These are phyloP conservation scores for Sakesphorus luctuosus DNA, from an alignment of 2,113 vertebrate species.

Conservation along the genomic window DNA sequence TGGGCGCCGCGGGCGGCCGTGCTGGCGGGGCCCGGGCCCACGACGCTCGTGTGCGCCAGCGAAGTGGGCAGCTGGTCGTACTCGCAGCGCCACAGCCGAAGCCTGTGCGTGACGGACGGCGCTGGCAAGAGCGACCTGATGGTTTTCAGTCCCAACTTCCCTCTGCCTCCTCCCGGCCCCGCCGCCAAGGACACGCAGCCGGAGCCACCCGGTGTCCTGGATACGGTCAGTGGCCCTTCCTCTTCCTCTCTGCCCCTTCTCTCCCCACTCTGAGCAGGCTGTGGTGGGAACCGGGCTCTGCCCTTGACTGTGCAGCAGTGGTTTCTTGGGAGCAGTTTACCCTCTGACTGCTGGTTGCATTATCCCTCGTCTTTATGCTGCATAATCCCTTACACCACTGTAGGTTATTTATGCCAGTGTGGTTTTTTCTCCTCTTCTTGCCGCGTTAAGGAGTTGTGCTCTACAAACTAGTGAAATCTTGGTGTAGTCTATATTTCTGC, in stretches of 20 bases:
- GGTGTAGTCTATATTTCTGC: fast-evolving
- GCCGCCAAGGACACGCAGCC: not conserved
- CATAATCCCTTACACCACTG: fast-evolving
- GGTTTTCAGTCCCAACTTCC: not conserved
- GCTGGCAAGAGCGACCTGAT: too few relatives aligned
- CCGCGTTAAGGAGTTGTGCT: fast-evolving
- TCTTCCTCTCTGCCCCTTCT: fast-evolving
- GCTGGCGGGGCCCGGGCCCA: too few relatives aligned
- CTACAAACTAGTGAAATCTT: fast-evolving
- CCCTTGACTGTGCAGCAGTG: fast-evolving
- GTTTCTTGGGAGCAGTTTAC: fast-evolving
- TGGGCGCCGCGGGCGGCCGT: too few relatives aligned
- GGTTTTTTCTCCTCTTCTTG: fast-evolving
- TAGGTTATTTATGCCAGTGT: fast-evolving
- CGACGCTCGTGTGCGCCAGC: too few relatives aligned
- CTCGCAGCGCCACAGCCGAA: too few relatives aligned
- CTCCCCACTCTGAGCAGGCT: fast-evolving
- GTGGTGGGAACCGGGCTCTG: fast-evolving
- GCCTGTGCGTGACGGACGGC: too few relatives aligned
- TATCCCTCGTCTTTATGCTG: fast-evolving
- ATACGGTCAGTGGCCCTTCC: fast-evolving
- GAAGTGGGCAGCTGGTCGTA: too few relatives aligned
- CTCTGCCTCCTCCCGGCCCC: not conserved
- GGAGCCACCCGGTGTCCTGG: not conserved
- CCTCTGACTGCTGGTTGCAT: fast-evolving